Percentiles rank a stretch among this genome's conserved stretches.
These are phyloP conservation scores for Telmatochromis brachygnathus DNA, from an alignment of 2,113 vertebrate genomes.

Conservation along the genomic window DNA sequence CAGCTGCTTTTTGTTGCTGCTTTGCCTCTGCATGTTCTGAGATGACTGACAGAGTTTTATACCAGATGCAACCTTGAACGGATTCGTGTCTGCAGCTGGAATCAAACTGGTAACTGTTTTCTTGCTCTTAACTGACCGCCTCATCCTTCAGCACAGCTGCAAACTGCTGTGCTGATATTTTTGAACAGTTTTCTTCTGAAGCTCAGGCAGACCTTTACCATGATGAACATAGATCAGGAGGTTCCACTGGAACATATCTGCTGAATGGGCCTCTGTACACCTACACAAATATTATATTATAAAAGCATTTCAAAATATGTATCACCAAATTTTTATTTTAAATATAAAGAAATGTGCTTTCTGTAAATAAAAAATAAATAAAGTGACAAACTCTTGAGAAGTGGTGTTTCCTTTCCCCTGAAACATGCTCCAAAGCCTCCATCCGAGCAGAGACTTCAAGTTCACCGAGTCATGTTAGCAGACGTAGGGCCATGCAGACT, in stretches of 20 bases:
- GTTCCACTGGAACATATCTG: not conserved
- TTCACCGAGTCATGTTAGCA: not conserved
- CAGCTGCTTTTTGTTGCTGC: not conserved
- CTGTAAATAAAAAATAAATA: not conserved
- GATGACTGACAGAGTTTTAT: not conserved
- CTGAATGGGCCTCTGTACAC: not conserved
- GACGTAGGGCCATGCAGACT: not conserved
- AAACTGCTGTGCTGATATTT: not conserved
- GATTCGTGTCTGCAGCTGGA: not conserved
- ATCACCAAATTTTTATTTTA: not conserved
- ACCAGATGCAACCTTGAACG: not conserved
- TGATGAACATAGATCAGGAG: not conserved
- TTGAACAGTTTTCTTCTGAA: rapidly evolving
- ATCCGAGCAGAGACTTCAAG: not conserved
- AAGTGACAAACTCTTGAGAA: not conserved
- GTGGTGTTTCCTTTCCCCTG: not conserved
- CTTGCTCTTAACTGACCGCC: not conserved
- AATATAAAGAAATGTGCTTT: not conserved
- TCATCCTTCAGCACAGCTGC: not conserved
- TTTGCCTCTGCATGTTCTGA: rapidly evolving
- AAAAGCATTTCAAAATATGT: not conserved
- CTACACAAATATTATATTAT: not conserved
- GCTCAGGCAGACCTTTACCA: not conserved
- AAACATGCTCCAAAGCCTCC: not conserved
- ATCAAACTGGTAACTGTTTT: not conserved